Base-by-base conservation (phyloP, 2,888 invertebrate species). In the Nomada fucata region DNA sequence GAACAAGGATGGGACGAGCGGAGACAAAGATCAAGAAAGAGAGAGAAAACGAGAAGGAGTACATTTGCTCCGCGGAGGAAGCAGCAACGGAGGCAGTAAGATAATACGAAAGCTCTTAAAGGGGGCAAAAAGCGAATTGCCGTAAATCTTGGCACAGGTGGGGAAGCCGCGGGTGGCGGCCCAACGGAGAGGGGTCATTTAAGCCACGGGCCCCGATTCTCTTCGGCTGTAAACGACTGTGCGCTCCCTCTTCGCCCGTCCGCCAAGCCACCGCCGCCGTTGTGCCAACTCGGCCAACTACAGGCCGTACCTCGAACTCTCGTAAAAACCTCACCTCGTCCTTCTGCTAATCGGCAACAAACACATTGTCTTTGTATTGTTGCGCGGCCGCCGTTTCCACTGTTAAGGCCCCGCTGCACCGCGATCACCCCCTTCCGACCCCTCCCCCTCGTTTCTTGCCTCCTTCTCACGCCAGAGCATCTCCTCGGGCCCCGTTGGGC, bases 341-440 rank as follows among this genome's bases (percentile, higher is more conserved):
- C 85, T 85, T 85, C 79, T 83, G 85, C 89, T 92, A 92, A 92
- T 92, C 92, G 91, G 90, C 91, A 91, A 89, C 87, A 90, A 90
- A 91, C 88, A 91, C 91, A 92, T 92, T 91, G 92, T 92, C 90
- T 91, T 86, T 88, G 86, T 83, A 88, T 84, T 70, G 88, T 85
- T 88, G 86, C 83, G 68, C 63, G 64, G 47, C 71, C 77, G 59
- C 71, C 80, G 76, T 73, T 71, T 52, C 57, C 64, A 57, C 60
- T 64, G 52, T 50, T 29, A 53, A 47, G 63, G 53, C 57, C 73
- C 53, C 18, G 53, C 23, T 18, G 57, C 59, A 20, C 69, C 53
- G 36, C 36, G 36, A 36, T 18, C 11, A 11, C 18, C 26, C 47
- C 52, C 47, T n/a, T 29, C 69, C 73, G 57, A 44, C 52, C 53